Conservation (phyloP, 2,797 vertebrate species). For the Iguana delicatissima region DNA sequence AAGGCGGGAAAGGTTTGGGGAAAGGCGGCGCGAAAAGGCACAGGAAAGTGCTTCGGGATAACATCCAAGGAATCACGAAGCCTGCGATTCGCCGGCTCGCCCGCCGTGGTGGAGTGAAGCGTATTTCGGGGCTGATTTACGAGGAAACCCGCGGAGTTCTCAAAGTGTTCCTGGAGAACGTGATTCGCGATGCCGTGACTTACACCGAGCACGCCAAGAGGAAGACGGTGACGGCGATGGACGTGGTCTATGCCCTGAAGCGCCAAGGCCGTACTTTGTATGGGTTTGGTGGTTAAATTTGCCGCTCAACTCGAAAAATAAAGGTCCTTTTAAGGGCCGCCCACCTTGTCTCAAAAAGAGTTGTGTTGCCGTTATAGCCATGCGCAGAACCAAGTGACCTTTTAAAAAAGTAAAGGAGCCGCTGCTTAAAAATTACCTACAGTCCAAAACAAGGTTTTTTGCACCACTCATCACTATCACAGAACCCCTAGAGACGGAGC, state of each 20-base stretch:
- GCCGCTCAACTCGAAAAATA: neutral
- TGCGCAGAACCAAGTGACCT: no score
- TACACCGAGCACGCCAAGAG: conserved; percentile 37
- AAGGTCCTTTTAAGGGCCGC: conserved; percentile 42
- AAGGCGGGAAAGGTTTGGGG: neutral
- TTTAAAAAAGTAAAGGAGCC: no score
- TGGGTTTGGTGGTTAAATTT: conserved; percentile 9
- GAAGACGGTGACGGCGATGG: conserved; percentile 37
- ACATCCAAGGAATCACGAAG: conserved; percentile 26
- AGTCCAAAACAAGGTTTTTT: no score
- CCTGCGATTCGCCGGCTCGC: conserved; percentile 10
- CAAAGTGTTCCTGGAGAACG: conserved; percentile 32
- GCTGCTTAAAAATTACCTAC: no score
- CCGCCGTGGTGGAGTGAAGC: conserved; percentile 15
- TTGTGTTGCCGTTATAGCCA: neutral
- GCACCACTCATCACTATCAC: no score
- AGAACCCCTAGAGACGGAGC: no score
- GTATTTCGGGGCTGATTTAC: conserved; percentile 25
- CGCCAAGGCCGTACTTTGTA: conserved; percentile 21
- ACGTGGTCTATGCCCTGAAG: conserved; percentile 35
- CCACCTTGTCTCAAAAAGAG: neutral
- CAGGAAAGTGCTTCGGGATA: neutral
- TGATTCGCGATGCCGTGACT: conserved; percentile 29
- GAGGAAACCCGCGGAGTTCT: conserved; percentile 21
- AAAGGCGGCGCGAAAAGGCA: conserved; percentile 25